These are phyloP conservation scores for Siniperca chuatsi DNA, from an alignment of 2,113 vertebrate genomes.

Conservation along the genomic window DNA sequence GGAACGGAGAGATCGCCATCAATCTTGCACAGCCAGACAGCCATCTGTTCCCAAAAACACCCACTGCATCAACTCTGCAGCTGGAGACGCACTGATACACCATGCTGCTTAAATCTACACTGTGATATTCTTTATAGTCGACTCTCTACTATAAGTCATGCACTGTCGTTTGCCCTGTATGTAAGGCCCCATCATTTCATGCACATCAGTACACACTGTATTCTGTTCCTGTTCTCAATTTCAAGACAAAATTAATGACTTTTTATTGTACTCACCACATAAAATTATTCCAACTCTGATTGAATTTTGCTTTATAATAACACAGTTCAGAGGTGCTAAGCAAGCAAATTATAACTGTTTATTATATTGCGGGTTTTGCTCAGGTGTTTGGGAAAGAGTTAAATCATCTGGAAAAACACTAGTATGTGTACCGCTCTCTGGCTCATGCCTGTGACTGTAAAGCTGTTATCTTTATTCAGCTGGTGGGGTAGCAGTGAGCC, in stretches of 20 bases:
- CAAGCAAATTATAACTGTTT: background rate
- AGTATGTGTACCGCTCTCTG: background rate
- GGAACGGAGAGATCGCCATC: slow-evolving; percentile 40
- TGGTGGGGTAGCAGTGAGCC: slow-evolving; percentile 46
- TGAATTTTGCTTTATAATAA: background rate
- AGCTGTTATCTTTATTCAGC: slow-evolving; percentile 56
- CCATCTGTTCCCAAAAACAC: slow-evolving; percentile 59
- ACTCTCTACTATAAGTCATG: background rate
- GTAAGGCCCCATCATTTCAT: background rate
- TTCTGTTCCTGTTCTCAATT: background rate
- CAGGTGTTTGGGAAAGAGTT: slow-evolving; percentile 27
- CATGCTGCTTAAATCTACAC: slow-evolving; percentile 6
- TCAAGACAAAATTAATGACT: background rate
- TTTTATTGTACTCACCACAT: background rate
- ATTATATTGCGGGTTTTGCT: slow-evolving; percentile 20
- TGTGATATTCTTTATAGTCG: background rate
- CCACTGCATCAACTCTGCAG: slow-evolving; percentile 42
- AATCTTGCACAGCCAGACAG: slow-evolving; percentile 58
- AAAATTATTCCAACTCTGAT: background rate
- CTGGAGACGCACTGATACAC: slow-evolving; percentile 10
- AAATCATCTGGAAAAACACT: slow-evolving; percentile 41
- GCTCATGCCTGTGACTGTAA: slow-evolving; percentile 32
- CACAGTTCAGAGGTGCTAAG: background rate
- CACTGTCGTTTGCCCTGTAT: background rate
- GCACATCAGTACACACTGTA: background rate